phyloP scores from a whole-genome alignment of 2,797 vertebrate species.

The Pseudochirops cupreus region DNA sequence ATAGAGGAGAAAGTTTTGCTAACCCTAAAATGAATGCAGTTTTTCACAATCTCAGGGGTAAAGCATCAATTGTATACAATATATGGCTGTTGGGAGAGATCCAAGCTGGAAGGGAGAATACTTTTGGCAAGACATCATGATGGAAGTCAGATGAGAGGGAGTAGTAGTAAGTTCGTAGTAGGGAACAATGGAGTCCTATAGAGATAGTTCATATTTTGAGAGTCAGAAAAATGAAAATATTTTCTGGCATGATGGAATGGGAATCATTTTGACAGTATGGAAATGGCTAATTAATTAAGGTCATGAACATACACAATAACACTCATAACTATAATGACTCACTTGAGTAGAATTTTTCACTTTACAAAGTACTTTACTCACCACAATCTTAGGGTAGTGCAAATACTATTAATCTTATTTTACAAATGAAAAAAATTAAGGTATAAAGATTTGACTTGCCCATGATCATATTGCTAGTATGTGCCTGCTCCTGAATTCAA shows the following conservation, averaged over 20 bases:
- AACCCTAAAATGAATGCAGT: not conserved
- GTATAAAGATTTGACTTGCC: not conserved
- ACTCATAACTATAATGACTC: not conserved
- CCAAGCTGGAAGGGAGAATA: not conserved
- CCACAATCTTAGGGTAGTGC: not conserved
- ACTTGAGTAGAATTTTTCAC: not conserved
- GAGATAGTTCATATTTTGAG: not conserved
- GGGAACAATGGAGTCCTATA: not conserved
- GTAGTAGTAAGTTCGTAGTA: not conserved
- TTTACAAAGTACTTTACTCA: not conserved
- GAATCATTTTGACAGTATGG: no score
- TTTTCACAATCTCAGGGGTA: not conserved
- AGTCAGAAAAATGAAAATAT: not conserved
- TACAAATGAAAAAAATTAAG: not conserved
- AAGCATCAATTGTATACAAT: not conserved
- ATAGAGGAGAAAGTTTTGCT: not conserved
- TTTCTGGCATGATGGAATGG: not conserved
- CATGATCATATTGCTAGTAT: not conserved
- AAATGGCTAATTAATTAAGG: not conserved
- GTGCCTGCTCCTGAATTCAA: not conserved
- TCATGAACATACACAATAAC: not conserved
- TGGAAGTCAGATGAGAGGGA: not conserved
- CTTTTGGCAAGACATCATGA: not conserved
- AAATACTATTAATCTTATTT: not conserved
- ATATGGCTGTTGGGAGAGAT: not conserved